Evolutionary conservation across 2,888 invertebrate species (phyloP).

Genomic region (Acheta domesticus): DNA sequence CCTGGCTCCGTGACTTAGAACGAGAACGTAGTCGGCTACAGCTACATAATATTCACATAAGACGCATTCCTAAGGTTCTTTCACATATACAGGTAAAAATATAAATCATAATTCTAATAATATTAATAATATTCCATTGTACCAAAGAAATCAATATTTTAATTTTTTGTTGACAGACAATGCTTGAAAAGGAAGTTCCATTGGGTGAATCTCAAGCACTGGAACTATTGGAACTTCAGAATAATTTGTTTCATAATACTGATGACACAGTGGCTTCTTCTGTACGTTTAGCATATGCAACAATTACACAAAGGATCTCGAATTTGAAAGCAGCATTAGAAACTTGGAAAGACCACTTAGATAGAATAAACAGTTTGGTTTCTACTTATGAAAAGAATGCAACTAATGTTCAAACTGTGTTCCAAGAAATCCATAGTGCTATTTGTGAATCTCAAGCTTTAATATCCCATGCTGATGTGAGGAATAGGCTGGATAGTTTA

Average conservation of each 20-base stretch:
- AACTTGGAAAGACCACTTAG: constrained; percentile 69
- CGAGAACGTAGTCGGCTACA: constrained; percentile 73
- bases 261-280: constrained; percentile 75
- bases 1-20: constrained; percentile 78
- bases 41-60: constrained; percentile 74
- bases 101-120: neutral
- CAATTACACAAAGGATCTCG: constrained; percentile 70
- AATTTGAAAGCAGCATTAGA: constrained; percentile 76
- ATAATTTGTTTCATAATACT: constrained; percentile 63
- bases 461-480: constrained; percentile 59
- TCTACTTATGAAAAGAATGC: constrained; percentile 63
- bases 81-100: constrained; percentile 58
- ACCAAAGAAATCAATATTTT: neutral
- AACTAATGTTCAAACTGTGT: constrained; percentile 57
- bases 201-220: constrained; percentile 64
- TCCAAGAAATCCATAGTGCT: constrained; percentile 61
- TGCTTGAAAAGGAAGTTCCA: constrained; percentile 64
- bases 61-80: constrained; percentile 68
- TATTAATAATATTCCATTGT: neutral
- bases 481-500: constrained; percentile 61
- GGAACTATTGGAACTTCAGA: constrained; percentile 62
- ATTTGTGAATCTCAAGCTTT: constrained; percentile 48
- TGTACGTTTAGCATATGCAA: constrained; percentile 76
- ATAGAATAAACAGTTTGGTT: constrained; percentile 62
- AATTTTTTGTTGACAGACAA: constrained; percentile 40